Evolutionary conservation across 2,888 invertebrate species (phyloP), one percentile per base, ranked within the genome.

Genomic region (Trichogramma dendrolimi): DNA sequence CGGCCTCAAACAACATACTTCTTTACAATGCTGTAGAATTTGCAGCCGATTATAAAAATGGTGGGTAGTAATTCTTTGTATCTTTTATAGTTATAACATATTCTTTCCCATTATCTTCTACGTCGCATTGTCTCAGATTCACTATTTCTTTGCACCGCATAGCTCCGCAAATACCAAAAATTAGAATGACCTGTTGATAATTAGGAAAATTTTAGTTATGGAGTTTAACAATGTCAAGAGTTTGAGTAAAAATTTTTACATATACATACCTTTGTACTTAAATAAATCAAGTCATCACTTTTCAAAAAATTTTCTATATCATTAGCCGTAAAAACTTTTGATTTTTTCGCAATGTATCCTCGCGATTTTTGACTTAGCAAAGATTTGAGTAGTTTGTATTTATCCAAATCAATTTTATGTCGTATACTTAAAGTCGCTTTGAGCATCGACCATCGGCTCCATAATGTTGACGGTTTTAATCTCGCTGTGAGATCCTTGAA

Each of bases 131-230:
- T 6, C 10, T 5, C 10, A 56, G 7, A 10, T 56, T 47, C 2
- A 39, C 39, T n/a, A 56, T 10, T 48, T 56, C 56, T 4, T 39
- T 10, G 4, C 48, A 39, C 48, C 56, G 38, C 41, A 56, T 14
- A 6, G 56, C 48, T 40, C 56, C 56, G 5, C 47, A 56, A 7
- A 56, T 47, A 1, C 56, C 56, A 56, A 56, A 40, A 48, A 56
- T 47, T 4, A 56, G 27, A n/a, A 56, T 14, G 11, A 56, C 56
- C 48, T 56, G 48, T 39, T 38, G 2, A 39, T 47, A 56, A 11
- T 44, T 2, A 7, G 10, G 5, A 39, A 38, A 47, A 14, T 38
- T 38, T 2, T 41, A 41, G 5, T 5, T 40, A 1, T 48, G 4
- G 4, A 48, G 7, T 7, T 48, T 4, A 56, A 4, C 39, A 10